Base-by-base conservation (phyloP, 2,888 invertebrate genomes). In the Aleiodes alternator region DNA sequence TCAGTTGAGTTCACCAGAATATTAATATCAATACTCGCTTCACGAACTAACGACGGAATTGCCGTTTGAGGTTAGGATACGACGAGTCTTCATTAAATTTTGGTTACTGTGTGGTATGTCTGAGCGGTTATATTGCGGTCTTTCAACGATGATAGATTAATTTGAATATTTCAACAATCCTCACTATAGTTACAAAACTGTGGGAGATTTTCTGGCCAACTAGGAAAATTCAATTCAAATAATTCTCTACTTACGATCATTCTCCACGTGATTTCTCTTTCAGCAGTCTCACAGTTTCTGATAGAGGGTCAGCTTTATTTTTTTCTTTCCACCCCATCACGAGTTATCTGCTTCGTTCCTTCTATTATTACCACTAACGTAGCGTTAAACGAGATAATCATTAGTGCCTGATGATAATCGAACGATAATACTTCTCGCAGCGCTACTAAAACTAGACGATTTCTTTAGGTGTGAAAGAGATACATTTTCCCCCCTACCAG, bases 311-410 rank as follows among this genome's bases (percentile, higher is more conserved):
- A 11, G 34, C 34, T 34, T 34, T 34, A 43, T 43, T 8, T 8
- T 43, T 43, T 43, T 8, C 8, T 38, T 8, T 11, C 43, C 43
- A 9, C 43, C 43, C 43, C 7, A 43, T 3, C 11, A 43, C 43
- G 11, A 43, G 43, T 43, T 43, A 43, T 43, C 43, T 43, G 43
- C 9, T 43, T 43, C 43, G 11, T 43, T 43, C 43, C 43, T 8
- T 43, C 43, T 43, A 43, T 76, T 69, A 64, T 75, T 76, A 55
- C 75, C 69, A 59, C 69, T 70, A 75, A 69, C 76, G 71, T 69
- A 77, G 78, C 82, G 82, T 83, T 78, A 84, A 84, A 83, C 79
- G 76, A 80, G 81, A 84, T 84, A 82, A 84, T 81, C 80, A 81
- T 81, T 79, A 80, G 53, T 43, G 34, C 14, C 55, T 43, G 61